A percentile compares a stretch with the other conserved stretches of the same genome.
These are phyloP conservation scores for Calosoma granatense DNA, from an alignment of 1,140 invertebrate genomes.

Conservation along the genomic window DNA sequence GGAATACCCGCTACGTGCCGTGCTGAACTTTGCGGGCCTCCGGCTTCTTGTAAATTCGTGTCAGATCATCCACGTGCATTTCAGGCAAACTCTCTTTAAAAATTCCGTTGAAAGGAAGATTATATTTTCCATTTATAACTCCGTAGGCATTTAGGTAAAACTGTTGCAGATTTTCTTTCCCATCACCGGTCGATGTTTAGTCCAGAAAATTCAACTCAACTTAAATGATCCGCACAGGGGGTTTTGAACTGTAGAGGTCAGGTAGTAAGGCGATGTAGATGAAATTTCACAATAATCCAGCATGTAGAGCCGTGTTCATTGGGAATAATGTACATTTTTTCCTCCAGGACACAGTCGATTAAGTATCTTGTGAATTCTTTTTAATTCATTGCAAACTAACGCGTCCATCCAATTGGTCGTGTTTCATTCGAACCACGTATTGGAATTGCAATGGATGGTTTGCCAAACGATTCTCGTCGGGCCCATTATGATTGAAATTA, in stretches of 20 bases:
- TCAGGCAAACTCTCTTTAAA: neutral
- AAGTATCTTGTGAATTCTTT: too few relatives aligned
- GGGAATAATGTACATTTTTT: too few relatives aligned
- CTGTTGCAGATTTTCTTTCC: neutral
- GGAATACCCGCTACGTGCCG: too few relatives aligned
- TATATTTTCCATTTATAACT: constrained; percentile 5
- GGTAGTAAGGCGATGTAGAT: neutral
- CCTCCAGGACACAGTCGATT: too few relatives aligned
- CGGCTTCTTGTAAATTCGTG: neutral
- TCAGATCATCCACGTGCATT: constrained; percentile 1
- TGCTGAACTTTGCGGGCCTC: too few relatives aligned
- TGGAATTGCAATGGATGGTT: neutral
- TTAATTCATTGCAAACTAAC: too few relatives aligned
- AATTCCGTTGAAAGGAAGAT: constrained; percentile 1
- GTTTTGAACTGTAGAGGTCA: too few relatives aligned
- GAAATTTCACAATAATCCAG: too few relatives aligned
- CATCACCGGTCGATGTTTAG: neutral
- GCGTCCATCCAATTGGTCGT: neutral
- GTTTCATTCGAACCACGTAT: neutral
- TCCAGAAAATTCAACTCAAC: too few relatives aligned
- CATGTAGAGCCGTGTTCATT: too few relatives aligned
- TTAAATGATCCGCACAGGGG: too few relatives aligned
- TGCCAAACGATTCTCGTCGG: neutral
- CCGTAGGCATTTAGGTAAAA: neutral
- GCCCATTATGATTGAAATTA: neutral